Evolutionary conservation across 2,888 invertebrate species (phyloP), one percentile per base, ranked within the genome.

Genomic region (Chalcosyrphus nemorum): DNA sequence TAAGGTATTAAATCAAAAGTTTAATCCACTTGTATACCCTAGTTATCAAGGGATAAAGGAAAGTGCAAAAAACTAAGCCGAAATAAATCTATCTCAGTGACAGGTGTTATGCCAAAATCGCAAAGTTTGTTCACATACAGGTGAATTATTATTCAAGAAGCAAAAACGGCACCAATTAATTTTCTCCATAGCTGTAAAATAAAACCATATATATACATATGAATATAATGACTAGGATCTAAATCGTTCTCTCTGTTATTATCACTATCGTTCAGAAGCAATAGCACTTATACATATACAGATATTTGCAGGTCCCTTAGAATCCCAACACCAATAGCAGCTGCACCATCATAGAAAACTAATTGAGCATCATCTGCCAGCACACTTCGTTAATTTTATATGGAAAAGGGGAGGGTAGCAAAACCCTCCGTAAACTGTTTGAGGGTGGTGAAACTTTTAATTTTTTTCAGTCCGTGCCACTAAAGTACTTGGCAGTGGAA

Each of bases 311-410:
- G 15, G 7, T 9, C 15, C 11, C 4, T 41, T 6, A 6, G 2
- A 54, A 32, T 15, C 2, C 15, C 9, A 6, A 15, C 4, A 52
- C 72, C 61, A 63, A 29, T 13, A 43, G 43, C 32, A 74, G 47
- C 45, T 65, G 74, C 54, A 56, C 17, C 35, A 54, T 47, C 35
- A 47, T 15, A 56, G 27, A 57, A 74, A 75, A 75, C 24, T 74
- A 74, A 65, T 65, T 75, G 56, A 75, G 74, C 56, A 65, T 65
- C 65, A 65, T 56, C 65, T 65, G 74, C 74, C 27, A 56, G 56
- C 24, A 52, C 41, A 72, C 32, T 61, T 72, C 21, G 52, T 59
- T 71, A 41, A 71, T 50, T 63, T 54, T 47, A 57, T 21, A 27
- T 52, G 27, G 32, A 57, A 32, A 11, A 4, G 17, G 45, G 47